Conservation (phyloP, 2,797 vertebrate genomes). For the Gambusia yucatana region DNA sequence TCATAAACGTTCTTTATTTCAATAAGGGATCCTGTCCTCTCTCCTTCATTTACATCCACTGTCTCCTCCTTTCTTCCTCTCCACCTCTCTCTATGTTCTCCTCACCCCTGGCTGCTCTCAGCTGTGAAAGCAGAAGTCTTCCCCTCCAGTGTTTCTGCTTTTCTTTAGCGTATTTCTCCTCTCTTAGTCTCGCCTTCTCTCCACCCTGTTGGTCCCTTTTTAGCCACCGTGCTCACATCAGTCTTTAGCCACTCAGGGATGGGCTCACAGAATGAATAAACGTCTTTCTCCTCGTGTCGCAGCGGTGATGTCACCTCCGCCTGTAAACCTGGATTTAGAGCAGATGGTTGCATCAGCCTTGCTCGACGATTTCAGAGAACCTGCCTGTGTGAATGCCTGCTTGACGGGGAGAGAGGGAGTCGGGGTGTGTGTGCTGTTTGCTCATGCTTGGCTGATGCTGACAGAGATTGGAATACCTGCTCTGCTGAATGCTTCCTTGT, state of each 20-base stretch:
- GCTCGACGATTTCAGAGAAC: constrained; percentile 15
- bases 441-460: constrained; percentile 43
- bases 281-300: constrained; percentile 51
- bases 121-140: constrained; percentile 29
- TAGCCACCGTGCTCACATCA: constrained; percentile 17
- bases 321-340: constrained; percentile 33
- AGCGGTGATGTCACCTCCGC: constrained; percentile 53
- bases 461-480: constrained; percentile 52
- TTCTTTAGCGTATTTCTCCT: constrained; percentile 30
- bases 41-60: not conserved
- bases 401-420: constrained; percentile 4
- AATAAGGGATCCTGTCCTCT: not conserved
- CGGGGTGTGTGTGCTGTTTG: constrained; percentile 16
- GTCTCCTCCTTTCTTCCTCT: constrained; percentile 24
- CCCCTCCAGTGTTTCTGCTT: constrained; percentile 21
- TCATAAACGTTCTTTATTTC: not conserved
- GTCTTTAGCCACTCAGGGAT: constrained; percentile 51
- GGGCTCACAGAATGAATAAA: constrained; percentile 56
- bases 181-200: constrained; percentile 41
- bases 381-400: constrained; percentile 17
- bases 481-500: constrained; percentile 65
- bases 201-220: constrained; percentile 17
- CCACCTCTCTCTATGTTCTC: constrained; percentile 4
- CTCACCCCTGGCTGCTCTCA: constrained; percentile 33
- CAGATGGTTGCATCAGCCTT: constrained; percentile 53